Evolutionary conservation across 2,888 invertebrate genomes (phyloP).

Genomic region (Papilio gigon): DNA sequence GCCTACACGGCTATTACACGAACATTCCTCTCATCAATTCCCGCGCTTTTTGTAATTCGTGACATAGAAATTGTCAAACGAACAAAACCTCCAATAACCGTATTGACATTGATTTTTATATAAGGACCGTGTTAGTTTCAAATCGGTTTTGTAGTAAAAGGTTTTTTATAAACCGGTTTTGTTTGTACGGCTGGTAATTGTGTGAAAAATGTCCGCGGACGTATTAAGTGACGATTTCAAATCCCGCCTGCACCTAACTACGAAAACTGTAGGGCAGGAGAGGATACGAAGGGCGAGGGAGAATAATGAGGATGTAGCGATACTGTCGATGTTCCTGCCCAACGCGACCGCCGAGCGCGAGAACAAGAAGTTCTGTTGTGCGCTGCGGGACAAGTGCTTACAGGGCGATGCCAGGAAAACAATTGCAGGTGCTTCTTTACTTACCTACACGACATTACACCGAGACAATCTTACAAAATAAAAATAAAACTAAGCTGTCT

Average conservation of each 20-base stretch:
- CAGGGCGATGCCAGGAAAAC: slow-evolving; percentile 90
- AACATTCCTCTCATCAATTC: slow-evolving; percentile 46
- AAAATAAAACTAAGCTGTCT: too few species aligned
- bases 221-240: slow-evolving; percentile 90
- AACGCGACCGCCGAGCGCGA: slow-evolving; percentile 84
- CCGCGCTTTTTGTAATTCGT: slow-evolving; percentile 44
- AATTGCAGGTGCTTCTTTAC: slow-evolving; percentile 85
- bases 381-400: slow-evolving; percentile 87
- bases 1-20: slow-evolving; percentile 62
- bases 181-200: slow-evolving; percentile 40
- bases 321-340: slow-evolving; percentile 92
- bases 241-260: slow-evolving; percentile 86
- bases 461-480: too few species aligned
- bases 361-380: slow-evolving; percentile 90
- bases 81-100: slow-evolving; percentile 20
- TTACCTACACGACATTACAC: slow-evolving; percentile 17
- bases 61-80: slow-evolving; percentile 26
- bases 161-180: slow-evolving; percentile 44
- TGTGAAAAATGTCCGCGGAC: slow-evolving; percentile 86
- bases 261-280: slow-evolving; percentile 92
- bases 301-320: slow-evolving; percentile 93
- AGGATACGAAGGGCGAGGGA: slow-evolving; percentile 90
- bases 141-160: background rate
- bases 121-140: background rate
- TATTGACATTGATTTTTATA: slow-evolving; percentile 9